phyloP scores from a whole-genome alignment of 2,888 invertebrate genomes.

The Miltochrista miniata region DNA sequence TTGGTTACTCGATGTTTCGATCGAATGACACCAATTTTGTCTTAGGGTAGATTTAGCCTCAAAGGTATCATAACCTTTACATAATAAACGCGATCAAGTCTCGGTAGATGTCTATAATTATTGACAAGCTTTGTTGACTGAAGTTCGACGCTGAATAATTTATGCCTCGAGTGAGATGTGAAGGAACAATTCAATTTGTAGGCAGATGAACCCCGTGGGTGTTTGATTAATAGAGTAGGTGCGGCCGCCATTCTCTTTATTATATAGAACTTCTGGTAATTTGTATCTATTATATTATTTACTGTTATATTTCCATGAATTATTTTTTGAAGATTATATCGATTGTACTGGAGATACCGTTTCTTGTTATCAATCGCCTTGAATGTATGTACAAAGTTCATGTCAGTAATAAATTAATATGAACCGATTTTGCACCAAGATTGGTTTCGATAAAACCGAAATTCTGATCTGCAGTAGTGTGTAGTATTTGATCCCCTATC shows the following conservation, averaged over 20 bases:
- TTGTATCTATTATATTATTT: conserved; percentile 28
- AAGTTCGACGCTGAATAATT: conserved; percentile 29
- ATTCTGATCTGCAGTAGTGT: too few relatives aligned
- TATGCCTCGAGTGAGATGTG: conserved; percentile 27
- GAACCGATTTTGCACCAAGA: too few relatives aligned
- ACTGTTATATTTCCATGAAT: conserved; percentile 24
- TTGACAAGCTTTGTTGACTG: conserved; percentile 10
- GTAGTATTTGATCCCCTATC: too few relatives aligned
- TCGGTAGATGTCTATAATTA: neutral
- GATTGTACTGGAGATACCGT: neutral
- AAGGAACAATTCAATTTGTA: conserved; percentile 38
- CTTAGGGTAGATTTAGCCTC: too few relatives aligned
- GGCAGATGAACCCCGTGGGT: conserved; percentile 25
- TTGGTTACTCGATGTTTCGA: too few relatives aligned
- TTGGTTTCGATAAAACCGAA: too few relatives aligned
- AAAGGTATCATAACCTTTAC: too few relatives aligned
- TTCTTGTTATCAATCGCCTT: neutral
- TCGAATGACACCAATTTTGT: too few relatives aligned
- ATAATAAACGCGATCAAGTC: too few relatives aligned
- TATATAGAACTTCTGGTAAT: conserved; percentile 22
- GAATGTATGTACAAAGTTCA: too few relatives aligned
- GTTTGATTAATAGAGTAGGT: conserved; percentile 33
- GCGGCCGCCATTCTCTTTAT: conserved; percentile 31
- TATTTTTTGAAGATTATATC: neutral
- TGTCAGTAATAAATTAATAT: too few relatives aligned